Conservation (phyloP, 2,888 invertebrate species). For the Macrophya annulata region DNA sequence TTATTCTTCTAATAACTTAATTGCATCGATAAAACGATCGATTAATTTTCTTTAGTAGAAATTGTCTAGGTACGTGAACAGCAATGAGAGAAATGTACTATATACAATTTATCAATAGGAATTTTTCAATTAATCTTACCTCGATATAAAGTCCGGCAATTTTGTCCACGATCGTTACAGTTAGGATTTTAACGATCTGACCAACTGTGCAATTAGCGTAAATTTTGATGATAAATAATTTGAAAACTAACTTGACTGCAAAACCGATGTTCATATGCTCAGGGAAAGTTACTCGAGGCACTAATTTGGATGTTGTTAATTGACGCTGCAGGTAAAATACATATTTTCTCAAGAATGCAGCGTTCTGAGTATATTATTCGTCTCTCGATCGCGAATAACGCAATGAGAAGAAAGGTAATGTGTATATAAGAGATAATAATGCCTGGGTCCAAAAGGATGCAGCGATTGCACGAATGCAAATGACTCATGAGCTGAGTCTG, state of each 20-base stretch:
- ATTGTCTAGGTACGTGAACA: background rate
- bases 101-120: background rate
- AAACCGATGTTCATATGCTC: background rate
- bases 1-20: slow-evolving; percentile 27
- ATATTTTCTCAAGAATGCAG: background rate
- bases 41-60: background rate
- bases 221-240: slow-evolving; percentile 7
- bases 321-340: slow-evolving; percentile 26
- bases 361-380: background rate
- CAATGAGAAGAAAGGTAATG: background rate
- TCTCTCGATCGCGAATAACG: background rate
- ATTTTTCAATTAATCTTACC: slow-evolving; percentile 11
- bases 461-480: slow-evolving; percentile 45
- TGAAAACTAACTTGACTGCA: background rate
- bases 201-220: background rate
- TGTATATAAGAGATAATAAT: background rate
- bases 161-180: background rate
- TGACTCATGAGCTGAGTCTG: slow-evolving; percentile 51
- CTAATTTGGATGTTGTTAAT: slow-evolving; percentile 41
- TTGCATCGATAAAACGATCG: slow-evolving; percentile 3
- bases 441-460: background rate
- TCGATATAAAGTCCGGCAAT: background rate
- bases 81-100: background rate
- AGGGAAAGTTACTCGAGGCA: slow-evolving; percentile 23
- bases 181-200: background rate